Evolutionary conservation across 2,797 vertebrate genomes (phyloP).

Genomic region (Huso huso): DNA sequence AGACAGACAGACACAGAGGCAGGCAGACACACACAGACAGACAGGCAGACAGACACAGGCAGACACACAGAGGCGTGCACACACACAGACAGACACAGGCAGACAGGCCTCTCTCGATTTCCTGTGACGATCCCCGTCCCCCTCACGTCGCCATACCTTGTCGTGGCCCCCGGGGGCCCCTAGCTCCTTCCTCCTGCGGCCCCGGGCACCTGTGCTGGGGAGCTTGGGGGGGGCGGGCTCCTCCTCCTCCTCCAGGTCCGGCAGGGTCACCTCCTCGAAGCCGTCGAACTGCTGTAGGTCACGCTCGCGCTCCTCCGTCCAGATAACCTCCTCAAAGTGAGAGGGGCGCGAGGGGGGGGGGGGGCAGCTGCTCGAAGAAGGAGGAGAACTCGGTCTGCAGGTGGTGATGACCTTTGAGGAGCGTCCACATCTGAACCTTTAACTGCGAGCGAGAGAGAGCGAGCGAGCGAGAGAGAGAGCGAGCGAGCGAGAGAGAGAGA

Average conservation of each 20-base stretch:
- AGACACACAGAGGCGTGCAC: too few species aligned
- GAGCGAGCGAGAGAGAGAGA: too few species aligned
- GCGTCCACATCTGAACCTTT: constrained; percentile 81
- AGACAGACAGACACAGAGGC: too few species aligned
- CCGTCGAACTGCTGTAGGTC: constrained; percentile 63
- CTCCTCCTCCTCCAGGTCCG: constrained; percentile 87
- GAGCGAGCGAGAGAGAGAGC: too few species aligned
- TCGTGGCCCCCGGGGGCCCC: constrained; percentile 56
- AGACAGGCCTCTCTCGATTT: too few species aligned
- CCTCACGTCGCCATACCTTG: constrained; percentile 56
- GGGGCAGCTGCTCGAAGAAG: constrained; percentile 87
- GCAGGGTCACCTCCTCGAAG: constrained; percentile 86
- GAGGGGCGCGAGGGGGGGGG: constrained; percentile 71
- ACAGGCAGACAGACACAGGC: too few species aligned
- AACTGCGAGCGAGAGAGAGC: constrained; percentile 47
- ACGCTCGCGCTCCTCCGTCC: constrained; percentile 79
- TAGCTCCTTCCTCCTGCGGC: constrained; percentile 69
- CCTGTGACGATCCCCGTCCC: neutral
- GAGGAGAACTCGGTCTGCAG: constrained; percentile 88
- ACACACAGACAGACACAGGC: too few species aligned
- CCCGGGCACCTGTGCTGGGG: constrained; percentile 55
- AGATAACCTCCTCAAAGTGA: constrained; percentile 88
- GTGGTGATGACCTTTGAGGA: constrained; percentile 85
- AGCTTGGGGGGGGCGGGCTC: constrained; percentile 74
- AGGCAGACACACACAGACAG: too few species aligned